Conservation (phyloP, 2,888 invertebrate species). For the Acanthoscelides obtectus region DNA sequence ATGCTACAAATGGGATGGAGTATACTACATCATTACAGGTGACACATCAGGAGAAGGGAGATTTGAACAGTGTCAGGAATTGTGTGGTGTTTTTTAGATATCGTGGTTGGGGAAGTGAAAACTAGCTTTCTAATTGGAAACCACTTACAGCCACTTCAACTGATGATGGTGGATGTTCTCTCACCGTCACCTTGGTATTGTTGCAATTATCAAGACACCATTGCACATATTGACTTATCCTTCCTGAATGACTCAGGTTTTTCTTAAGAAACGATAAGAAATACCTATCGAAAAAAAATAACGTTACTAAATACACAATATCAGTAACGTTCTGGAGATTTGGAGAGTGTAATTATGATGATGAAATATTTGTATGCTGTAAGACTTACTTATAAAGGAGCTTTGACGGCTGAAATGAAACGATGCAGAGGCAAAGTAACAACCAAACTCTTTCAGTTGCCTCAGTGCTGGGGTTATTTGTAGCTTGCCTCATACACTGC, state of each 20-base stretch:
- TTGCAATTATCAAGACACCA: constrained; percentile 93
- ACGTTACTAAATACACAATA: not conserved
- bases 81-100: no score
- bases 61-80: no score
- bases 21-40: no score
- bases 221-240: constrained; percentile 79
- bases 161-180: constrained; percentile 83
- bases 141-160: constrained; percentile 86
- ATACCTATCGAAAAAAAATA: constrained; percentile 50
- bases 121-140: no score
- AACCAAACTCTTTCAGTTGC: constrained; percentile 85
- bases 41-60: no score
- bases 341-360: no score
- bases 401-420: constrained; percentile 88
- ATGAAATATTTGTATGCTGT: not conserved
- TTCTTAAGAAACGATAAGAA: constrained; percentile 72
- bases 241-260: constrained; percentile 63
- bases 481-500: constrained; percentile 82
- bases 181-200: constrained; percentile 74
- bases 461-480: constrained; percentile 81
- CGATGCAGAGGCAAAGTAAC: constrained; percentile 81
- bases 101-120: no score
- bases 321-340: not conserved
- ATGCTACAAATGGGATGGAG: no score
- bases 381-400: constrained; percentile 59